Percentiles rank a stretch among this genome's conserved stretches.
Evolutionary conservation across 2,888 invertebrate genomes (phyloP).

Genomic region (Hypena proboscidalis): DNA sequence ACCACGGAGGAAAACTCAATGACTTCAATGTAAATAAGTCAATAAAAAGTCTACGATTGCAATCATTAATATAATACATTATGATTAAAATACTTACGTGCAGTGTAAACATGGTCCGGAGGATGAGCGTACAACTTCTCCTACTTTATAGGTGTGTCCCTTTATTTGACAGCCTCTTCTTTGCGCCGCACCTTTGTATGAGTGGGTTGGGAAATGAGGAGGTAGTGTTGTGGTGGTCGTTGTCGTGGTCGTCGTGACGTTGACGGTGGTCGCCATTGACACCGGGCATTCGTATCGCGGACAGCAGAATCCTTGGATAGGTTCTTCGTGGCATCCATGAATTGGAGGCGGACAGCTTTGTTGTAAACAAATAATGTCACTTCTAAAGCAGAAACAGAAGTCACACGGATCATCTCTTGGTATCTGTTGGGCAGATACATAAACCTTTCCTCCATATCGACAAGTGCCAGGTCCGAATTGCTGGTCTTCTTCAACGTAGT

Average conservation of each 20-base stretch:
- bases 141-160: constrained; percentile 93
- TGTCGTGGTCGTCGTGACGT: constrained; percentile 94
- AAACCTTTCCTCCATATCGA: constrained; percentile 95
- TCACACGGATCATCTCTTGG: constrained; percentile 97
- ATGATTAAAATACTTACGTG: constrained; percentile 89
- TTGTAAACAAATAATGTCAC: constrained; percentile 97
- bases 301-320: constrained; percentile 97
- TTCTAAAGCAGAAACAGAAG: constrained; percentile 98
- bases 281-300: constrained; percentile 97
- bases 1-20: too few species aligned
- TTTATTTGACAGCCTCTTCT: constrained; percentile 94
- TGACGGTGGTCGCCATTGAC: constrained; percentile 92
- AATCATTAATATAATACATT: too few species aligned
- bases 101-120: constrained; percentile 97
- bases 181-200: constrained; percentile 90
- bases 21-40: too few species aligned
- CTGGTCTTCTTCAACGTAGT: constrained; percentile 92
- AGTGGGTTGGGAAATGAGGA: constrained; percentile 92
- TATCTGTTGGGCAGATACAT: constrained; percentile 97
- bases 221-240: constrained; percentile 94
- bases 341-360: constrained; percentile 98
- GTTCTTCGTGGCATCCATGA: constrained; percentile 95
- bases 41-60: too few species aligned
- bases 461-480: constrained; percentile 96
- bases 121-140: constrained; percentile 93